These are phyloP conservation scores for Porites divaricata DNA, from an alignment of 92 coral and sea anemone species.

Conservation along the genomic window DNA sequence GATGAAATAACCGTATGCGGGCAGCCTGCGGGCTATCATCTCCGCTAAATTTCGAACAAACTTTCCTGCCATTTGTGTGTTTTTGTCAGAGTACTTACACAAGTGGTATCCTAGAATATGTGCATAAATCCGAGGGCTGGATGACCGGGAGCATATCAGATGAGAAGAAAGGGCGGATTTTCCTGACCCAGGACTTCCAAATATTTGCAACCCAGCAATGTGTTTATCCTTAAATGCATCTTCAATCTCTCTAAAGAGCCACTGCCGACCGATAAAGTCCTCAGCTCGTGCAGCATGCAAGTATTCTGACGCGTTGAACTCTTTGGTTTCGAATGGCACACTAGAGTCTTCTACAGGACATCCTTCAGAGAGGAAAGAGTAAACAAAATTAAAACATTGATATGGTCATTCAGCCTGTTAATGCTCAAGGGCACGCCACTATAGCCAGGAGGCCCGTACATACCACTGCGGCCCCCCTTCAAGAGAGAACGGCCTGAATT, in stretches of 20 bases:
- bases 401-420: no score
- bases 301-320: conserved; percentile 35
- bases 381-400: no score
- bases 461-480: no score
- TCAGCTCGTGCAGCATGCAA: conserved; percentile 24
- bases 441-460: no score
- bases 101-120: conserved; percentile 85
- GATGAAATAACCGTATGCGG: conserved; percentile 54
- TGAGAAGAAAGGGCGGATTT: conserved; percentile 81
- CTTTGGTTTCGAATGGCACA: conserved; percentile 39
- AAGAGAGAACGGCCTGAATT: no score
- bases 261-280: conserved; percentile 63
- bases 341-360: conserved; percentile 6
- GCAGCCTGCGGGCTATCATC: conserved; percentile 68
- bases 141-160: conserved; percentile 73
- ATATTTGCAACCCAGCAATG: conserved; percentile 57
- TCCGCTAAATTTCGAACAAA: conserved; percentile 89
- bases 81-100: conserved; percentile 77
- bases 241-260: conserved; percentile 68
- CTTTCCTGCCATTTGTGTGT: conserved; percentile 71
- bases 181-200: conserved; percentile 74
- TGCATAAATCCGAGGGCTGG: conserved; percentile 71
- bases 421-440: no score
- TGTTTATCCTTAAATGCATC: conserved; percentile 4
- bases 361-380: no score